phyloP scores from a whole-genome alignment of 1,140 invertebrate species.

The Lerema accius region DNA sequence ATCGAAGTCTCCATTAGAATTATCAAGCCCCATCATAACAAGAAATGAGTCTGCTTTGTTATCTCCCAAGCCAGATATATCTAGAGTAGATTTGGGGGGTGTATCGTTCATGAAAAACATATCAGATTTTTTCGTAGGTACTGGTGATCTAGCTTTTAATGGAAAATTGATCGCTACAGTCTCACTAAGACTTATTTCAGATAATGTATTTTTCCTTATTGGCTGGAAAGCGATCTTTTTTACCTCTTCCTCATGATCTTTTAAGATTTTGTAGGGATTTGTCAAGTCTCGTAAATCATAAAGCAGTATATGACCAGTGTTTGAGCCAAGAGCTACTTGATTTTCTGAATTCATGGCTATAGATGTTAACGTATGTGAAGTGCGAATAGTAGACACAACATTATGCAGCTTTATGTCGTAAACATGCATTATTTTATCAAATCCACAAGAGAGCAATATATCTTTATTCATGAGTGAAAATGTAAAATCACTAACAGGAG shows the following conservation, averaged over 20 bases:
- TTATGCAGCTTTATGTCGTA: constrained; percentile 76
- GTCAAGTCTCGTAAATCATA: constrained; percentile 77
- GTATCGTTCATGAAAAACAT: constrained; percentile 67
- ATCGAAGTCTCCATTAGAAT: constrained; percentile 61
- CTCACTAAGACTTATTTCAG: constrained; percentile 72
- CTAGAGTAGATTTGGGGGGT: constrained; percentile 57
- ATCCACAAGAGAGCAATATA: constrained; percentile 75
- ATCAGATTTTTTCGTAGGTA: constrained; percentile 59
- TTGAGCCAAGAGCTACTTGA: constrained; percentile 73
- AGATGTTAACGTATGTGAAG: constrained; percentile 69
- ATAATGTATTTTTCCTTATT: constrained; percentile 57
- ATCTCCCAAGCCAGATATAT: constrained; percentile 44
- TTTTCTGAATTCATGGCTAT: constrained; percentile 71
- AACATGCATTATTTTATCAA: constrained; percentile 76
- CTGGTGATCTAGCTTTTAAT: constrained; percentile 56
- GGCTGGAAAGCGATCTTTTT: constrained; percentile 70
- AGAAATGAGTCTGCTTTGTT: constrained; percentile 73
- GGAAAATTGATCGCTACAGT: constrained; percentile 54
- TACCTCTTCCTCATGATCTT: constrained; percentile 70
- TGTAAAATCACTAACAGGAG: constrained; percentile 75
- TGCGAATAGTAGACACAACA: constrained; percentile 71
- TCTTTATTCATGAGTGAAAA: constrained; percentile 78
- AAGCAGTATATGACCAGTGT: constrained; percentile 67
- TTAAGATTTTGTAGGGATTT: constrained; percentile 63
- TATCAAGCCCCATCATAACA: constrained; percentile 69